Evolutionary conservation across 2,888 invertebrate genomes (phyloP), one percentile per base, ranked within the genome.

Genomic region (Dasypolia templi): DNA sequence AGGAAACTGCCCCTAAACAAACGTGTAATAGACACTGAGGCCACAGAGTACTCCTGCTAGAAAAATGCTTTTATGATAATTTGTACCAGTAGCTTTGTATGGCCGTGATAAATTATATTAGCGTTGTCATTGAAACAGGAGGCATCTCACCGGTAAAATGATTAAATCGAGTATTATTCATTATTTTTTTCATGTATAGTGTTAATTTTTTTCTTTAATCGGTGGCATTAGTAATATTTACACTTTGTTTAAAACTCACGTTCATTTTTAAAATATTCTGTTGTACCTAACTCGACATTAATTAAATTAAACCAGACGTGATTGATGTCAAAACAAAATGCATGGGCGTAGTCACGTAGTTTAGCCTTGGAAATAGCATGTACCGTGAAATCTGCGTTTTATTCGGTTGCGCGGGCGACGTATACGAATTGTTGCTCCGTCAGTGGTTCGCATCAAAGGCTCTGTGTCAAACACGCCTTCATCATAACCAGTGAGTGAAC

Each of bases 21-120:
- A 75, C 75, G 77, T 79, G 86, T 84, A 82, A 78, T 85, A 83
- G 85, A 83, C 75, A 81, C 83, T 83, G 84, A 84, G 87, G 89
- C 89, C 90, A 87, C 89, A 86, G 82, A 89, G 87, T 92, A 92
- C 91, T 90, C 89, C 90, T 89, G 92, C 92, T 93, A 93, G 91
- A 88, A 86, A 83, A 85, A 71, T 78, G 83, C 88, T 87, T 81
- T 86, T 84, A 82, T 70, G 74, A 81, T 79, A 11, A 82, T 79
- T 84, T 84, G 61, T 84, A 76, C 78, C 72, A 68, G 68, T 84
- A 82, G 77, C 59, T 82, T 87, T 85, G 73, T 83, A 82, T 83
- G 85, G 80, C 84, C 75, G 77, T 84, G 72, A 72, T 82, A 78
- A 82, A 86, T 86, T 85, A 82, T 87, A 81, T 83, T 77, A 79